Evolutionary conservation across 2,888 invertebrate species (phyloP), one percentile per base, ranked within the genome.

Genomic region (Oscheius myriophilus): DNA sequence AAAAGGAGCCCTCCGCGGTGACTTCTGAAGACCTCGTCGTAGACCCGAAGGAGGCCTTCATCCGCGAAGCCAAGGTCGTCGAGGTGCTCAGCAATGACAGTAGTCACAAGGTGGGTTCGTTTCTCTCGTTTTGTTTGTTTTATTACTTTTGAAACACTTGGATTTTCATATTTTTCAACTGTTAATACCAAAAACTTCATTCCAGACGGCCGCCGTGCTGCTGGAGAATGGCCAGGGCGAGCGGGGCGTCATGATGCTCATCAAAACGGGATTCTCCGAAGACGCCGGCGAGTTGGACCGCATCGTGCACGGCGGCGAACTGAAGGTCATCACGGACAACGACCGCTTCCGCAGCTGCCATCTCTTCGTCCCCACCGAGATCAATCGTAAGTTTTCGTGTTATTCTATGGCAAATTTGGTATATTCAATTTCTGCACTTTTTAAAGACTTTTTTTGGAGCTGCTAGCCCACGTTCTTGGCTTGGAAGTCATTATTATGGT

Each of bases 271-370:
- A 1, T 86, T 85, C 59, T 72, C 75, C 0, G 85, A 85, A 53
- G 74, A 78, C 6, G 26, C 59, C 16, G 46, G 25, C 4, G 52
- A 25, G 11, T 68, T 76, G 14, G 54, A 55, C 12, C 41, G 63
- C 42, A 61, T 73, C 42, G 41, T 71, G n/a, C 46, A 64, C 11
- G 51, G 53, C 16, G 67, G 78, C 0, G 63, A 72, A n/a, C 67
- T 84, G 26, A 71, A 66, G 6, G 75, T 78, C 45, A 66, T 86
- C 25, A 70, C 75, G 0, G 61, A 74, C 41, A 85, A 85, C 53
- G 83, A 83, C 58, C 76, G 84, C 43, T 85, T 82, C 63, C 82
- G 83, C 25, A 84, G 77, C 45, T 86, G 79, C 51, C 58, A 68
- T 12, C 63, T 73, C 18, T 53, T 49, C n/a, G 45, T 75, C 0